A percentile compares a stretch with the other conserved stretches of the same genome.
phyloP scores from a whole-genome alignment of 2,888 invertebrate genomes.

The Scaptomyza reducta region DNA sequence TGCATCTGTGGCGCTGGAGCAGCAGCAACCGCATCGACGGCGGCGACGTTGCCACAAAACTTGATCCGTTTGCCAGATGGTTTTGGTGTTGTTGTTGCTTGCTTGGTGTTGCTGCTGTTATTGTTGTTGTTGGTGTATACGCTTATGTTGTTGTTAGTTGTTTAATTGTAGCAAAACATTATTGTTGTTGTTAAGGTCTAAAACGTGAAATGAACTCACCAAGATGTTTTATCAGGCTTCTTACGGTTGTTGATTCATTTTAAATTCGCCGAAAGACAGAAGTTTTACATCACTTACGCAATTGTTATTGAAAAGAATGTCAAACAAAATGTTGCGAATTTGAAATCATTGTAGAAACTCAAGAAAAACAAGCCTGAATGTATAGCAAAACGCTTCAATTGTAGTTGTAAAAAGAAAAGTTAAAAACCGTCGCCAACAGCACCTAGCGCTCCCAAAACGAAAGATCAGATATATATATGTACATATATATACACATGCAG shows the following conservation, averaged over 20 bases:
- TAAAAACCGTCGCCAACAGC: slow-evolving; percentile 43
- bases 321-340: slow-evolving; percentile 14
- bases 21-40: slow-evolving; percentile 28
- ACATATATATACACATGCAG: slow-evolving; percentile 18
- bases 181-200: slow-evolving; percentile 76
- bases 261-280: slow-evolving; percentile 6
- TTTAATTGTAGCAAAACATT: slow-evolving; percentile 80
- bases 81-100: slow-evolving; percentile 37
- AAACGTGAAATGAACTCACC: slow-evolving; percentile 58
- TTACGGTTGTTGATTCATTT: background rate
- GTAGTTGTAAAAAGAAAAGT: slow-evolving; percentile 48
- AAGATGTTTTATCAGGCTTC: slow-evolving; percentile 54
- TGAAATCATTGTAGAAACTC: slow-evolving; percentile 12
- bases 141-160: slow-evolving; percentile 80
- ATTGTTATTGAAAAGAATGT: slow-evolving; percentile 4
- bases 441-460: slow-evolving; percentile 41
- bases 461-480: slow-evolving; percentile 24
- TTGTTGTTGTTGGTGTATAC: slow-evolving; percentile 66
- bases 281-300: background rate
- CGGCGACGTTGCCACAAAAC: slow-evolving; percentile 29
- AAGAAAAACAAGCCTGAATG: slow-evolving; percentile 33
- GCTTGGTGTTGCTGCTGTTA: slow-evolving; percentile 28
- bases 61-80: slow-evolving; percentile 23
- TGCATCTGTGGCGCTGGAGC: slow-evolving; percentile 27
- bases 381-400: slow-evolving; percentile 68